Evolutionary conservation across 2,113 vertebrate genomes (phyloP), one percentile per base, ranked within the genome.

Genomic region (Perca fluviatilis): DNA sequence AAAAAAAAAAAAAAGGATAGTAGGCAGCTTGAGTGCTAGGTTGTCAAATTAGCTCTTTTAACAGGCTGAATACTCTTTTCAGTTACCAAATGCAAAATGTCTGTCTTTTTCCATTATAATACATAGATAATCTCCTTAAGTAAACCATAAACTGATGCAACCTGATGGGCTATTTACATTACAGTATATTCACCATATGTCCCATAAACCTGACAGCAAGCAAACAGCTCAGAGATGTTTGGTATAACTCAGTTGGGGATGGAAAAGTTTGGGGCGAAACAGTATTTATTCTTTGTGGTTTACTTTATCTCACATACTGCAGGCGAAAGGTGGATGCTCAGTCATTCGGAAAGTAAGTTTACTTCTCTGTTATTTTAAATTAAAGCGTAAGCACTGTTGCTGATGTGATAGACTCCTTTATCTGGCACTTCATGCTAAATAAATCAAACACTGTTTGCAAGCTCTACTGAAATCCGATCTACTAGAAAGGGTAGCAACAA

Each of bases 41-140:
- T 13, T 73, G 74, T 82, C 84, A 76, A 16, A 36, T 2, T 1
- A 83, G 23, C 43, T 27, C 50, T 53, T 61, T 65, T 13, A 60
- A 79, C 51, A 54, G 1, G 30, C 5, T 61, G 13, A 77, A 53
- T 13, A 53, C 2, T 60, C 3, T 36, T 53, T 64, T 40, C 19
- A 25, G 5, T 46, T 7, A 12, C 16, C 10, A 50, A 21, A 77
- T 50, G 73, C 40, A 13, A 50, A 23, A 53, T 21, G 2, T 53
- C 30, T 27, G 23, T 58, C 21, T 33, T 74, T 62, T 57, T 11
- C 16, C 33, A 21, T 77, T 60, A 64, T 9, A 58, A 36, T 16
- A 51, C 0, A 1, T 61, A 46, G 64, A 68, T 60, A 23, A 64
- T 23, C 50, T 53, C 23, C 64, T 75, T 65, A 36, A 81, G 61